A percentile compares a stretch with the other conserved stretches of the same genome.
Conservation (phyloP, 1,140 invertebrate genomes). For the Gonatopus flavifemur region DNA sequence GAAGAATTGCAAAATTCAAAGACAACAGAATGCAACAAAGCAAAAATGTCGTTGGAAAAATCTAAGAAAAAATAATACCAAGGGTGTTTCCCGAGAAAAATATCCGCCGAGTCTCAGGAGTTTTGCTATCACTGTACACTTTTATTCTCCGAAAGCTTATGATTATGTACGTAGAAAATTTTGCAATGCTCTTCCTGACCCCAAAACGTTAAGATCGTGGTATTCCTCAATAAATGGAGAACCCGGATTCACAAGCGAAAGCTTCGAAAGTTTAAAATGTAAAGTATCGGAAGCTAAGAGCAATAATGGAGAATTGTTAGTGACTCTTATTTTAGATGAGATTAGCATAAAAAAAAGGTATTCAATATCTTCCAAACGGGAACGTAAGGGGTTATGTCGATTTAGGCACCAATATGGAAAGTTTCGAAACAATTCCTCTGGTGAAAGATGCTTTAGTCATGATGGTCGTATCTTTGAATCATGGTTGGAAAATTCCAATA, state of each 20-base stretch:
- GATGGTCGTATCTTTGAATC: no score
- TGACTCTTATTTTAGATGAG: slow-evolving; percentile 13
- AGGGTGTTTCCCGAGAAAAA: no score
- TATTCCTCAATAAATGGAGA: no score
- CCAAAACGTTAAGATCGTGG: slow-evolving; percentile 38
- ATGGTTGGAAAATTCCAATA: neutral
- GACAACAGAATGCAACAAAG: no score
- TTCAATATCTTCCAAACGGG: neutral
- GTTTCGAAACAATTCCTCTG: neutral
- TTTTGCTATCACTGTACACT: slow-evolving; percentile 44
- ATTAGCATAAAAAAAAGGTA: slow-evolving; percentile 6
- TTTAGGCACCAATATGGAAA: neutral
- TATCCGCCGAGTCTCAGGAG: no score
- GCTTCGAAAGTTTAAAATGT: slow-evolving; percentile 29
- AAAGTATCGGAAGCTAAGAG: slow-evolving; percentile 29
- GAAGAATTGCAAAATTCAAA: no score
- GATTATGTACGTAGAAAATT: slow-evolving; percentile 40
- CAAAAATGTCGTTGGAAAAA: no score
- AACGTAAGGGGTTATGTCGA: neutral
- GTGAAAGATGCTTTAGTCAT: no score
- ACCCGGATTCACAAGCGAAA: slow-evolving; percentile 31
- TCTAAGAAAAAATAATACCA: no score
- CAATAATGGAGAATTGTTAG: slow-evolving; percentile 6
- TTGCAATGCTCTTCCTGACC: slow-evolving; percentile 35
- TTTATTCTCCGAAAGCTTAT: slow-evolving; percentile 31